Evolutionary conservation across 2,888 invertebrate species (phyloP).

Genomic region (Ophion obscuratus): DNA sequence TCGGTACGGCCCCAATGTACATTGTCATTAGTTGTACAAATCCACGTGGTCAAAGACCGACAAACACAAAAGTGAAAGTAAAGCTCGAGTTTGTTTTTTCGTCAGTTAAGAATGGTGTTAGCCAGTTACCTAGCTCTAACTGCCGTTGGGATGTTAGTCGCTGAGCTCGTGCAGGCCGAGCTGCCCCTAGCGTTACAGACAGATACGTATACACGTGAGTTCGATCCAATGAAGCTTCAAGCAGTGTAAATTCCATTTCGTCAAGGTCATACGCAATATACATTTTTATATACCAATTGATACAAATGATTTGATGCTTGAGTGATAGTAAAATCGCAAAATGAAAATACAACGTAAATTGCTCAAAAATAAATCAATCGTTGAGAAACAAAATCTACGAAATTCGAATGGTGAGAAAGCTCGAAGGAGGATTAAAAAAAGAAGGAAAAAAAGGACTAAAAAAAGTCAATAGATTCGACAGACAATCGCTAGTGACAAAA

Average conservation of each 20-base stretch:
- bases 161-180: conserved; percentile 82
- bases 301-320: neutral
- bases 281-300: neutral
- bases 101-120: conserved; percentile 42
- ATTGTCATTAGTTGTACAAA: conserved; percentile 22
- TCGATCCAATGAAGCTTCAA: conserved; percentile 54
- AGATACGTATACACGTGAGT: conserved; percentile 64
- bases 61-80: conserved; percentile 19
- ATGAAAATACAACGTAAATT: neutral
- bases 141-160: conserved; percentile 83
- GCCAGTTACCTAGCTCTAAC: conserved; percentile 82
- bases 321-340: neutral
- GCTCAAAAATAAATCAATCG: neutral
- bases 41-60: conserved; percentile 19
- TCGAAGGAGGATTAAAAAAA: conserved; percentile 23
- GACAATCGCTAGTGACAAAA: neutral
- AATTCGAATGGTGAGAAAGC: conserved; percentile 42
- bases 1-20: neutral
- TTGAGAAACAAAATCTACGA: neutral
- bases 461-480: conserved; percentile 14
- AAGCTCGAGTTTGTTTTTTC: conserved; percentile 20
- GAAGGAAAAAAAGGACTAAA: conserved; percentile 24
- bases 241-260: conserved; percentile 28
- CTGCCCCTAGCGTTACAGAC: conserved; percentile 79
- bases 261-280: conserved; percentile 4